Conservation (phyloP, 2,113 vertebrate genomes). For the Tapirus terrestris region DNA sequence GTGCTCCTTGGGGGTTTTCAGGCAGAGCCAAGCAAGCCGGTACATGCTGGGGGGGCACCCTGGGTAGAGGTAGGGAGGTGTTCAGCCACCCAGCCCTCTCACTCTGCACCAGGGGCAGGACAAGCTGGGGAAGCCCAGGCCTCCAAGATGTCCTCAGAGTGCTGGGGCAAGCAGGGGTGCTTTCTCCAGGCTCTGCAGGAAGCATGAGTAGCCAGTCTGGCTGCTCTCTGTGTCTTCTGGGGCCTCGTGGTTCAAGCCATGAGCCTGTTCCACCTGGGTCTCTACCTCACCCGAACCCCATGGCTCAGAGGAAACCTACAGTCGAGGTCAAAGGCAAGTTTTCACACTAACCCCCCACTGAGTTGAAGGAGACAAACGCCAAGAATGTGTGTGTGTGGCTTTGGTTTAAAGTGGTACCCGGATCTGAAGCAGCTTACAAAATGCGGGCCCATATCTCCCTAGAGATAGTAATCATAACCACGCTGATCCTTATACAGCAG, state of each 20-base stretch:
- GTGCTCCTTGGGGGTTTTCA: neutral
- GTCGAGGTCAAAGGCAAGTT: neutral
- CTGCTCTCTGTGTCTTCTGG: neutral
- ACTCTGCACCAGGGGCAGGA: neutral
- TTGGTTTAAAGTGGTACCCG: neutral
- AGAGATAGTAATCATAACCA: neutral
- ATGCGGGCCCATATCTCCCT: neutral
- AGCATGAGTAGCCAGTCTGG: rapidly evolving
- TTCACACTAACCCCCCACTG: neutral
- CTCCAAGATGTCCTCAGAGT: neutral
- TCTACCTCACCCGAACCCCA: neutral
- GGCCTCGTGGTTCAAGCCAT: neutral
- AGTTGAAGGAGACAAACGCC: neutral
- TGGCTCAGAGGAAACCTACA: neutral
- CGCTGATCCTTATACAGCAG: neutral
- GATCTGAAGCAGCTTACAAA: neutral
- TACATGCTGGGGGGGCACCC: rapidly evolving
- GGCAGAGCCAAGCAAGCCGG: too few relatives aligned
- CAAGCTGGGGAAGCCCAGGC: rapidly evolving
- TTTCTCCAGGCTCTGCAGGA: neutral
- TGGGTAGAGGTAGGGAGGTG: rapidly evolving
- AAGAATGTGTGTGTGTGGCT: neutral
- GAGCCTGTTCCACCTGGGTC: neutral
- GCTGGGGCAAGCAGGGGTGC: too few relatives aligned
- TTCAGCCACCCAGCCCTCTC: neutral